Percentiles rank a stretch among this genome's conserved stretches.
phyloP scores from a whole-genome alignment of 2,888 invertebrate genomes.

The Morinoia aosen region DNA sequence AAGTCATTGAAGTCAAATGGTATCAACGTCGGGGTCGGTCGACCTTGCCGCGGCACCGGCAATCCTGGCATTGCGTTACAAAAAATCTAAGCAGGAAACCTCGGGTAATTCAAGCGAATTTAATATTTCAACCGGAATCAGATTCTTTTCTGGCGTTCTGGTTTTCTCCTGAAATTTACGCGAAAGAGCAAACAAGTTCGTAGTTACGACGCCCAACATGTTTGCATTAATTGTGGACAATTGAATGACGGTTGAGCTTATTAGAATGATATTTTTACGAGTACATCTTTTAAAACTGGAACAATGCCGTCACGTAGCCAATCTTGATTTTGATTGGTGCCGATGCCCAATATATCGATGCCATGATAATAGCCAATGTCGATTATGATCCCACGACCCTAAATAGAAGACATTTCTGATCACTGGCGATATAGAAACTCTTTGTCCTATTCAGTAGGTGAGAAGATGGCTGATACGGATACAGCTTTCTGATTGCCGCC shows the following conservation, averaged over 20 bases:
- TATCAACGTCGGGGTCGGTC: slow-evolving; percentile 4
- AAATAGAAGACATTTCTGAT: no score
- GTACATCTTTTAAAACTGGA: no score
- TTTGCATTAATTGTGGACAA: not conserved
- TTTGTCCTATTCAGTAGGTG: no score
- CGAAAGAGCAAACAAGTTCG: not conserved
- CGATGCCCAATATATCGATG: not conserved
- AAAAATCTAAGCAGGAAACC: not conserved
- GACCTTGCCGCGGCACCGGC: not conserved
- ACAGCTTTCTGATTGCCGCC: no score
- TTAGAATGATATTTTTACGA: not conserved
- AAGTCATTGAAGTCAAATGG: slow-evolving; percentile 37
- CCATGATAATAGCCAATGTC: not conserved
- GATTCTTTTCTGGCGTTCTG: not conserved
- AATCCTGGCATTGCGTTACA: not conserved
- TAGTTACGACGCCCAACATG: not conserved
- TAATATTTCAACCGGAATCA: not conserved
- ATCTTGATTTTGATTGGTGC: not conserved
- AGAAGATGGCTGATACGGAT: no score
- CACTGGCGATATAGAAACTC: no score
- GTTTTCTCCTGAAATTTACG: no score
- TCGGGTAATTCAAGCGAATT: not conserved
- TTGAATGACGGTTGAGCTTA: not conserved
- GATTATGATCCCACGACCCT: not conserved
- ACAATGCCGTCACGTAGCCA: no score